Conservation (phyloP, 2,797 vertebrate species). For the Lepilemur septentrionalis region DNA sequence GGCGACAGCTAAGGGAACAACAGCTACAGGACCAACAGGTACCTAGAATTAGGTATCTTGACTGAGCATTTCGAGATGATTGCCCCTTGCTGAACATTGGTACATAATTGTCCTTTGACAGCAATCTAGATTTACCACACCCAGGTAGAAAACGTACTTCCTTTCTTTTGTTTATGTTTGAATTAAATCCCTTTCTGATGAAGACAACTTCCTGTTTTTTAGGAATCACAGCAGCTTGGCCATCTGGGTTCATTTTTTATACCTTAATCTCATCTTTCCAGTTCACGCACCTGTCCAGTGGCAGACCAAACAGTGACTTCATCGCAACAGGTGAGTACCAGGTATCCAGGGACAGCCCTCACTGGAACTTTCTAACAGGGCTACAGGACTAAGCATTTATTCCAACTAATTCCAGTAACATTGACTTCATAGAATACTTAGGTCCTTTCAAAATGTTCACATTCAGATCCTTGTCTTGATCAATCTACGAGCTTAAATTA, state of each 20-base stretch:
- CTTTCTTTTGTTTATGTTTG: not conserved
- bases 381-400: too few species aligned
- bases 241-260: rapidly evolving
- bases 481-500: not conserved
- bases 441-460: not conserved
- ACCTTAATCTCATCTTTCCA: not conserved
- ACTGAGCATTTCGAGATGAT: not conserved
- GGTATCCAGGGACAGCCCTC: not conserved
- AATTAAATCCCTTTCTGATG: not conserved
- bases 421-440: too few species aligned
- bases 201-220: not conserved
- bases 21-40: too few species aligned
- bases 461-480: not conserved
- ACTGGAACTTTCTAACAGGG: rapidly evolving
- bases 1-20: rapidly evolving
- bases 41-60: too few species aligned
- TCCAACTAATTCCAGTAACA: not conserved
- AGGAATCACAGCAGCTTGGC: not conserved
- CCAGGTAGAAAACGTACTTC: not conserved
- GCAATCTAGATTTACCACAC: not conserved
- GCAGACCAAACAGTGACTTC: too few species aligned
- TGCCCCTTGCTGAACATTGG: too few species aligned
- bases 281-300: too few species aligned
- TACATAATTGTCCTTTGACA: not conserved
- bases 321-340: not conserved